Percentiles rank a stretch among this genome's conserved stretches.
These are phyloP conservation scores for Agapostemon virescens DNA, from an alignment of 2,888 invertebrate species.

Conservation along the genomic window DNA sequence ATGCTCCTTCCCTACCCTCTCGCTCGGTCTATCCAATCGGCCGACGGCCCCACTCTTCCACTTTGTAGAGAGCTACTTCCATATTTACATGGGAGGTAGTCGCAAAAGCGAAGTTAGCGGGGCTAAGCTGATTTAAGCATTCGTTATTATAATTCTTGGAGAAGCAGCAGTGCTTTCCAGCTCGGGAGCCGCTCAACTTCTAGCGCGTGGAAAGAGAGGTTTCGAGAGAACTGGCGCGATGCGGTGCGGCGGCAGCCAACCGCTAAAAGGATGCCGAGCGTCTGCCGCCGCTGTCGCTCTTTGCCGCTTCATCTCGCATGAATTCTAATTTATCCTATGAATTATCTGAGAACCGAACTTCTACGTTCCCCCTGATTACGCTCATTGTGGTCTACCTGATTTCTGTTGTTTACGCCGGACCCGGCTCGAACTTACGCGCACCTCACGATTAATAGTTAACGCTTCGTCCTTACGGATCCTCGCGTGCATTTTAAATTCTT, in stretches of 20 bases:
- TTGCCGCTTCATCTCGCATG: slow-evolving; percentile 44
- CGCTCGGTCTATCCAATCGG: slow-evolving; percentile 63
- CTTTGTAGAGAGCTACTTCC: slow-evolving; percentile 76
- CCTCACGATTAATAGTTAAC: neutral
- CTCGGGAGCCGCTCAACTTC: slow-evolving; percentile 62
- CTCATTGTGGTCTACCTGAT: slow-evolving; percentile 22
- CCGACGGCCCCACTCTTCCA: slow-evolving; percentile 68
- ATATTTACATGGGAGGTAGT: slow-evolving; percentile 78
- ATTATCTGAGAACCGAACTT: slow-evolving; percentile 50
- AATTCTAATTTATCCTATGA: slow-evolving; percentile 55
- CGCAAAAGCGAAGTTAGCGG: slow-evolving; percentile 78
- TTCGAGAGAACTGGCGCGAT: neutral
- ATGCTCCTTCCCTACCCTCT: slow-evolving; percentile 57
- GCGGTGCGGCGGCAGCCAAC: neutral
- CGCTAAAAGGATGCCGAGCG: slow-evolving; percentile 46
- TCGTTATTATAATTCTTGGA: slow-evolving; percentile 80
- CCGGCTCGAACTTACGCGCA: neutral
- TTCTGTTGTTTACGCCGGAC: slow-evolving; percentile 10
- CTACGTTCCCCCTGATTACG: slow-evolving; percentile 45
- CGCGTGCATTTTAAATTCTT: neutral
- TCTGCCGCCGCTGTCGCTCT: slow-evolving; percentile 18
- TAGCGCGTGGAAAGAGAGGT: slow-evolving; percentile 44
- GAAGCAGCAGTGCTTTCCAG: slow-evolving; percentile 69
- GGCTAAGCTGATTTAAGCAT: slow-evolving; percentile 80
- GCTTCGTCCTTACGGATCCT: neutral